Percentiles rank a stretch among this genome's conserved stretches.
These are phyloP conservation scores for Cecropterus lyciades DNA, from an alignment of 1,140 invertebrate genomes.

Conservation along the genomic window DNA sequence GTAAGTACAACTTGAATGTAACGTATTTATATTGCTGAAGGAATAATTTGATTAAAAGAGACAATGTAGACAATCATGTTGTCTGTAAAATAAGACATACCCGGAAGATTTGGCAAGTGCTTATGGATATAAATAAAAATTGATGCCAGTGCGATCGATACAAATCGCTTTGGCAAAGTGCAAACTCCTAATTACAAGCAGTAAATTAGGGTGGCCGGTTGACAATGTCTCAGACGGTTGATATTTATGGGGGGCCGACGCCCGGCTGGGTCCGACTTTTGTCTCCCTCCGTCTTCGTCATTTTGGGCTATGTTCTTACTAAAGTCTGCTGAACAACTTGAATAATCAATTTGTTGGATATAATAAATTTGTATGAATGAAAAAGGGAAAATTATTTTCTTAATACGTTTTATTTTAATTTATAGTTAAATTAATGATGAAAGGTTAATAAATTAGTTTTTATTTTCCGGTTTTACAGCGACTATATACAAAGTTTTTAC, in stretches of 20 bases:
- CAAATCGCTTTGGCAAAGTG: constrained; percentile 83
- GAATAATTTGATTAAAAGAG: too few species aligned
- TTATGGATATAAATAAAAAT: constrained; percentile 33
- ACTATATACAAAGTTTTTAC: too few species aligned
- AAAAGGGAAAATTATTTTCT: too few species aligned
- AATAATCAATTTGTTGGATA: constrained; percentile 12
- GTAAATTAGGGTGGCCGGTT: constrained; percentile 82
- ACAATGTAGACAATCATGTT: too few species aligned
- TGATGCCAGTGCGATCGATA: constrained; percentile 68
- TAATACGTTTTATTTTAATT: too few species aligned
- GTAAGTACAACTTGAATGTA: too few species aligned
- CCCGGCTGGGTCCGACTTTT: constrained; percentile 56
- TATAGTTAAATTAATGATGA: too few species aligned
- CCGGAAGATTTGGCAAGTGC: constrained; percentile 21
- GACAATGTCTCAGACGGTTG: constrained; percentile 78
- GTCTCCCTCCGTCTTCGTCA: constrained; percentile 58
- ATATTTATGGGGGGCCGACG: constrained; percentile 74
- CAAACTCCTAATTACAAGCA: constrained; percentile 83
- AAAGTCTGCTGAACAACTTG: constrained; percentile 15
- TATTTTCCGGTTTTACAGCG: too few species aligned
- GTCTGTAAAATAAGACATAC: too few species aligned
- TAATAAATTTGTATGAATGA: background rate
- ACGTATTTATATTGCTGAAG: too few species aligned
- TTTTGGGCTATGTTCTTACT: constrained; percentile 38
- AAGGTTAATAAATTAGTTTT: too few species aligned